Conservation (phyloP, 2,797 vertebrate species). For the Microctenopoma steveboyesi region DNA sequence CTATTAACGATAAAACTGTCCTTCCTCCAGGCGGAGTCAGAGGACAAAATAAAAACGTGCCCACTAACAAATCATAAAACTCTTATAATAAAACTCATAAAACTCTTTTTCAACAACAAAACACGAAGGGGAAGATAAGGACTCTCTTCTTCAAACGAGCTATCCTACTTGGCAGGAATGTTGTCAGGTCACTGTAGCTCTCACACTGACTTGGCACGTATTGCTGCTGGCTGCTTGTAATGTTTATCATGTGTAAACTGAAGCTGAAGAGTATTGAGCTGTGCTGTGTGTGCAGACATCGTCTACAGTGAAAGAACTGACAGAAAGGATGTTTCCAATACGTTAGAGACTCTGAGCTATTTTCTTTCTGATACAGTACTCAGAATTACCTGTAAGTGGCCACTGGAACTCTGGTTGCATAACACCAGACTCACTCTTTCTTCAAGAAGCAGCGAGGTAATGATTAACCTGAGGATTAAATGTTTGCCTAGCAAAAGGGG, state of each 20-base stretch:
- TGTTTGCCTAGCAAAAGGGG: constrained; percentile 46
- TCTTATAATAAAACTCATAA: too few relatives aligned
- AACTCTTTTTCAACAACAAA: not conserved
- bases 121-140: constrained; percentile 9
- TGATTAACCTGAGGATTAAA: constrained; percentile 65
- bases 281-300: not conserved
- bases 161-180: constrained; percentile 26
- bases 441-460: constrained; percentile 55
- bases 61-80: not conserved
- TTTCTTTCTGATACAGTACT: not conserved
- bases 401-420: constrained; percentile 16
- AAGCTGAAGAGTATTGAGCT: not conserved
- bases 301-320: not conserved
- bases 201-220: not conserved
- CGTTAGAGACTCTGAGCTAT: not conserved
- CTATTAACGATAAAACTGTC: not conserved
- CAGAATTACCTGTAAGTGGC: not conserved
- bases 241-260: constrained; percentile 6
- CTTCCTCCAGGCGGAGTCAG: not conserved
- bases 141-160: not conserved
- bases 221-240: not conserved
- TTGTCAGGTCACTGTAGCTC: constrained; percentile 13
- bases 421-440: constrained; percentile 13
- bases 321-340: not conserved
- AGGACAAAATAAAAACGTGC: constrained; percentile 11